Conservation (phyloP, 2,797 vertebrate genomes). For the Erpetoichthys calabaricus region DNA sequence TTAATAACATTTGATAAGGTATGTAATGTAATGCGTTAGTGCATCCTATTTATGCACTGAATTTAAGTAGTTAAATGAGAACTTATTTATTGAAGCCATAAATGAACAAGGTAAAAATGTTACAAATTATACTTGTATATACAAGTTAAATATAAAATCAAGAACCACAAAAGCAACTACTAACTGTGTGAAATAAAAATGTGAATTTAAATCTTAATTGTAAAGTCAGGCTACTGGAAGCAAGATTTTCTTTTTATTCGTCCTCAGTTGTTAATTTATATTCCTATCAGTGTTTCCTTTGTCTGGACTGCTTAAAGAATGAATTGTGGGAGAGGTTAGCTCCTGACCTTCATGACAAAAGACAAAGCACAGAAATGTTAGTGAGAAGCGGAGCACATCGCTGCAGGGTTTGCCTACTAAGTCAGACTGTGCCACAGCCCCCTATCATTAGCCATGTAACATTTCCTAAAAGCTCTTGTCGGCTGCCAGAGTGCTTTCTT, state of each 20-base stretch:
- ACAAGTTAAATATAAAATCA: too few species aligned
- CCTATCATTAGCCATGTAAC: not conserved
- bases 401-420: not conserved
- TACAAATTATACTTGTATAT: too few species aligned
- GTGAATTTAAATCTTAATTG: too few species aligned
- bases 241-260: conserved; percentile 5
- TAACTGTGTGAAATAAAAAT: too few species aligned
- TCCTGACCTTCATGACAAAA: conserved; percentile 15
- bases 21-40: too few species aligned
- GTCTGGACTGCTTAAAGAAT: conserved; percentile 10
- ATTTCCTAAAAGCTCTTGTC: conserved; percentile 3
- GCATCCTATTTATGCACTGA: too few species aligned
- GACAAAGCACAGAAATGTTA: conserved; percentile 11
- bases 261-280: conserved; percentile 7
- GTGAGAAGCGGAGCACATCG: conserved; percentile 15
- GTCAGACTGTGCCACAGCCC: not conserved
- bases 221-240: too few species aligned
- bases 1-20: too few species aligned
- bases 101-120: too few species aligned
- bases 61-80: too few species aligned
- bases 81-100: too few species aligned
- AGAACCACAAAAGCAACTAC: too few species aligned
- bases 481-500: conserved; percentile 5
- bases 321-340: conserved; percentile 20
- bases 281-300: conserved; percentile 9